Evolutionary conservation across 2,797 vertebrate genomes (phyloP).

Genomic region (Pangasius macronema): DNA sequence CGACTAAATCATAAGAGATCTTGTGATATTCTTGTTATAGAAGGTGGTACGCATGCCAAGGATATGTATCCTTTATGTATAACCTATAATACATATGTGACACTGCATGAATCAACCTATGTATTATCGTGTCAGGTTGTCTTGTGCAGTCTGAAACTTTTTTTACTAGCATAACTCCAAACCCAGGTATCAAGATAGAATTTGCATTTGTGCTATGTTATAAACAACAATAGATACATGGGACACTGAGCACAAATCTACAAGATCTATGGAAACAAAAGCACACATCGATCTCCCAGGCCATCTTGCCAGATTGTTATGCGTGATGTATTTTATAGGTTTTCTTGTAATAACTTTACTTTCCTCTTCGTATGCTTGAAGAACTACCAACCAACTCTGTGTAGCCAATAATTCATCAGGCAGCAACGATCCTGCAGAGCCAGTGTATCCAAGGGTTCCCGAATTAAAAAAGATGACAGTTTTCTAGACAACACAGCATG

Average conservation of each 20-base stretch:
- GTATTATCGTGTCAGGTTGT: no score
- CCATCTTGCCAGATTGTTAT: constrained; percentile 45
- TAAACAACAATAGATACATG: neutral
- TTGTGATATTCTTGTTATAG: no score
- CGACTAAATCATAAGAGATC: no score
- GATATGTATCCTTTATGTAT: neutral
- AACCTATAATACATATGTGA: neutral
- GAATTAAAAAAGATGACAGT: constrained; percentile 48
- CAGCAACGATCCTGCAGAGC: constrained; percentile 18
- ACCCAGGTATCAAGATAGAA: constrained; percentile 1
- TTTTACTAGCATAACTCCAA: neutral
- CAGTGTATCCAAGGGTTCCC: constrained; percentile 28
- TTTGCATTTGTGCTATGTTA: constrained; percentile 14
- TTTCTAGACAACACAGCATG: constrained; percentile 45
- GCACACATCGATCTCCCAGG: constrained; percentile 32
- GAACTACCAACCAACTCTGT: constrained; percentile 64
- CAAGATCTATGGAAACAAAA: constrained; percentile 40
- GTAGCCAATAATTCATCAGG: constrained; percentile 65
- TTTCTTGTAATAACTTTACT: constrained; percentile 66
- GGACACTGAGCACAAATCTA: neutral
- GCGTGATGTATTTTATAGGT: constrained; percentile 56
- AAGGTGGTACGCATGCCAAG: no score
- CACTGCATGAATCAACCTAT: neutral
- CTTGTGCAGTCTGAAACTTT: neutral
- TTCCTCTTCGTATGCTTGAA: constrained; percentile 61